Percentiles rank a stretch among this genome's conserved stretches.
Evolutionary conservation across 2,113 vertebrate species (phyloP).

Genomic region (Hyaena hyaena): DNA sequence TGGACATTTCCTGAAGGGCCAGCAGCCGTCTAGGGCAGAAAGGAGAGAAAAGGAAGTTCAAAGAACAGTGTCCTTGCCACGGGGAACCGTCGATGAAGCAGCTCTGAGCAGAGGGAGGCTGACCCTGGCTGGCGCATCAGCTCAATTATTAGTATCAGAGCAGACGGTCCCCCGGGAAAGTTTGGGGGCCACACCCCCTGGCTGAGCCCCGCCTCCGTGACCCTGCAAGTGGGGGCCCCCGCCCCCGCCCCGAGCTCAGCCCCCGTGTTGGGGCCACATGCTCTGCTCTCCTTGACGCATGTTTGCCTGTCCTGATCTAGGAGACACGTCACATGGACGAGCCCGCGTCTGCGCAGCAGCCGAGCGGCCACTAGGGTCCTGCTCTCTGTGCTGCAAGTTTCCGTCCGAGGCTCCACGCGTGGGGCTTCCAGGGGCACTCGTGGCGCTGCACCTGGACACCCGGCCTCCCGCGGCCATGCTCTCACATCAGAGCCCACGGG

Average conservation of each 20-base stretch:
- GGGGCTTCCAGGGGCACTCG: fast-evolving
- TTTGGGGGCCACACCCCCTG: not conserved
- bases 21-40: not conserved
- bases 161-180: fast-evolving
- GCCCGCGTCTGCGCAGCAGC: not conserved
- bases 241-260: fast-evolving
- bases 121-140: not conserved
- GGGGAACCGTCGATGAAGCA: fast-evolving
- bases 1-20: not conserved
- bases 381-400: not conserved
- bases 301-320: not conserved
- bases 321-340: fast-evolving
- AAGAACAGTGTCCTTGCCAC: fast-evolving
- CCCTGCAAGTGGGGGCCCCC: fast-evolving
- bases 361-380: fast-evolving
- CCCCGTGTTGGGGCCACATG: fast-evolving
- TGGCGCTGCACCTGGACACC: fast-evolving
- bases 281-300: not conserved
- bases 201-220: fast-evolving
- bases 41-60: not conserved
- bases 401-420: fast-evolving
- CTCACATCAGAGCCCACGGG: fast-evolving
- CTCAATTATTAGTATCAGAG: not conserved
- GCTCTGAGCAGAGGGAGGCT: fast-evolving
- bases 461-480: fast-evolving